Percentiles rank a stretch among this genome's conserved stretches.
phyloP scores from a whole-genome alignment of 2,888 invertebrate genomes.

The Parascotia fuliginaria region DNA sequence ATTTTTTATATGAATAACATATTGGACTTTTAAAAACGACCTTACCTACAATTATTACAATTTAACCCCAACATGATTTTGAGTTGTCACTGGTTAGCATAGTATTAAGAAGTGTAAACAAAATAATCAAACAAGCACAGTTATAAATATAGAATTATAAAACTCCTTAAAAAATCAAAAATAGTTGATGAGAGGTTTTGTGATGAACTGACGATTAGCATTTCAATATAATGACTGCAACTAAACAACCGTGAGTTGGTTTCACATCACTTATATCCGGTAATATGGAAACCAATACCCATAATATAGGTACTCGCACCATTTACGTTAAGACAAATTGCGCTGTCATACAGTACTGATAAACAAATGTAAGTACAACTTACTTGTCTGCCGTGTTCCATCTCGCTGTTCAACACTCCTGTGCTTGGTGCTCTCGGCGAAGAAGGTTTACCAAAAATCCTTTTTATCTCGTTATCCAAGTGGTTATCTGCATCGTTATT shows the following conservation, averaged over 20 bases:
- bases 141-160: no score
- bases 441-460: slow-evolving; percentile 68
- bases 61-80: no score
- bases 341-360: neutral
- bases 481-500: slow-evolving; percentile 40
- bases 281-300: slow-evolving; percentile 8
- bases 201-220: neutral
- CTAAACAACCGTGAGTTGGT: neutral
- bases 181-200: neutral
- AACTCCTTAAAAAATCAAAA: no score
- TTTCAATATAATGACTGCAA: neutral
- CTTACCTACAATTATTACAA: no score
- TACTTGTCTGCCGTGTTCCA: slow-evolving; percentile 43
- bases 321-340: neutral
- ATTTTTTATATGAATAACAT: no score
- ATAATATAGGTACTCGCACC: neutral
- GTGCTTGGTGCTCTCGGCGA: slow-evolving; percentile 38
- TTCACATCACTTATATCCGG: slow-evolving; percentile 8
- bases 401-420: slow-evolving; percentile 48
- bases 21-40: no score
- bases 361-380: slow-evolving; percentile 15
- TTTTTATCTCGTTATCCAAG: slow-evolving; percentile 61
- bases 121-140: no score
- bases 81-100: no score
- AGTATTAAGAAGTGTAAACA: no score